Percentiles rank a stretch among this genome's conserved stretches.
Evolutionary conservation across 2,113 vertebrate genomes (phyloP).

Genomic region (Hydrolagus affinis): DNA sequence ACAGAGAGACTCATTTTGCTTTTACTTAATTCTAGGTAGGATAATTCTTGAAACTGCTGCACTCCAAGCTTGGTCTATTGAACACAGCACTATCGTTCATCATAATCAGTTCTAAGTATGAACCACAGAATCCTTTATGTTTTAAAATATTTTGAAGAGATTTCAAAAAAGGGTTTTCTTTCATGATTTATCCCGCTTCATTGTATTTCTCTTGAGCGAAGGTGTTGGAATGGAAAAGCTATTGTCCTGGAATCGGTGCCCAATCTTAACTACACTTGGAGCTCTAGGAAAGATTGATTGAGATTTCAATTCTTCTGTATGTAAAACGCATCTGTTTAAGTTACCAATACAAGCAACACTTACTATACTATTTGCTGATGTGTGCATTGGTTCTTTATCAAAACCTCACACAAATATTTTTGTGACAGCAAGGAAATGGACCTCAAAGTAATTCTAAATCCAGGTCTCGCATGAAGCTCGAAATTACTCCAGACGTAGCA

Average conservation of each 20-base stretch:
- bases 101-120: neutral
- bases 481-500: too few relatives aligned
- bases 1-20: neutral
- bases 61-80: neutral
- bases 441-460: too few relatives aligned
- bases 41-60: neutral
- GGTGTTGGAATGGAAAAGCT: too few relatives aligned
- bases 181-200: too few relatives aligned
- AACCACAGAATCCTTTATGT: neutral
- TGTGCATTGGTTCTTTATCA: neutral
- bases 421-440: neutral
- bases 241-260: neutral
- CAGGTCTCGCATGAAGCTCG: too few relatives aligned
- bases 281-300: neutral
- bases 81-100: neutral
- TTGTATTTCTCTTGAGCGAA: too few relatives aligned
- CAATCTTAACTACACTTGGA: neutral
- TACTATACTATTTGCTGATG: neutral
- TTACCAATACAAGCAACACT: neutral
- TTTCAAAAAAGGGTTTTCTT: neutral
- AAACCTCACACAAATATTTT: neutral
- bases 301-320: neutral
- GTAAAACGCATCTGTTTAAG: neutral
- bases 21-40: neutral
- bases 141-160: neutral